Evolutionary conservation across 2,888 invertebrate genomes (phyloP), one percentile per base, ranked within the genome.

Genomic region (Hyles lineata): DNA sequence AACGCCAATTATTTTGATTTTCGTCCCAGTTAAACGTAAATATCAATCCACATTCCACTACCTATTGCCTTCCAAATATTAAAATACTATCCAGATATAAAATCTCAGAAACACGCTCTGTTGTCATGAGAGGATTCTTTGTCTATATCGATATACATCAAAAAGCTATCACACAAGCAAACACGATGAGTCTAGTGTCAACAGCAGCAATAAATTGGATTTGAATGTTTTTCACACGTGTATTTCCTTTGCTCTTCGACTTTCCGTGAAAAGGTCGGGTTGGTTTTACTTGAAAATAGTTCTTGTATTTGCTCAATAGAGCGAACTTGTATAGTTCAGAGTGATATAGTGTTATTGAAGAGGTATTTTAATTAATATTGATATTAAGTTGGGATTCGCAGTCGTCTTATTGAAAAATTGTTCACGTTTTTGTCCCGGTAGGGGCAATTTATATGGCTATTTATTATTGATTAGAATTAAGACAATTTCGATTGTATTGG

Each of bases 111-210:
- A n/a, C 55, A n/a, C 67, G 21, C 3, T 23, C 43, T 43, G 43
- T 23, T n/a, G 7, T 15, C 21, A 15, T 21, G 15, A 50, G 50
- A 43, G 50, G 50, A 67, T 50, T 23, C 35, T 35, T 55, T 55
- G 55, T 62, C 67, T 17, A 58, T 15, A 58, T 25, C 58, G 29
- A 25, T 63, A 76, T 79, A 79, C 76, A 77, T 75, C 75, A 75
- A 76, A 77, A 77, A 69, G 76, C 76, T 76, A 77, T 79, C 76
- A 76, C 74, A 78, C 75, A 74, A 77, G 75, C 74, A 75, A 78
- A 79, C 76, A 78, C 72, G 75, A 75, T 72, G 72, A 70, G 67
- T 73, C 76, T 72, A 73, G 73, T 72, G 75, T 74, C 76, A 77
- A 77, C 78, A 74, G 78, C 76, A 77, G 72, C 75, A 77, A 78